Percentiles rank a stretch among this genome's conserved stretches.
These are phyloP conservation scores for Sinocyclocheilus anophthalmus DNA, from an alignment of 2,113 vertebrate species.

Conservation along the genomic window DNA sequence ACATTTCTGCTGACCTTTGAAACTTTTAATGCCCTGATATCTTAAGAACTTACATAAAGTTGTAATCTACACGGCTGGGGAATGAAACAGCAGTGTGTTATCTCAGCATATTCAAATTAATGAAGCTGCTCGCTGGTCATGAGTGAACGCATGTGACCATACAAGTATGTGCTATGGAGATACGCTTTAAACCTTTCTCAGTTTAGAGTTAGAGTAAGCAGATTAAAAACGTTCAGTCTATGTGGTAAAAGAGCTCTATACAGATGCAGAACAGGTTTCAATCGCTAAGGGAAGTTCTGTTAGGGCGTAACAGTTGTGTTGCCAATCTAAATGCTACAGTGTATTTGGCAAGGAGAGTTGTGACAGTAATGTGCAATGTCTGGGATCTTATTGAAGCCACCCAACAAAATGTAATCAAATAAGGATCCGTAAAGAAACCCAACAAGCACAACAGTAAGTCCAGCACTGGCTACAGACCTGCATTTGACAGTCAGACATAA, in stretches of 20 bases:
- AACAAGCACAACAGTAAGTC: conserved; percentile 23
- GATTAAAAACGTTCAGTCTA: background rate
- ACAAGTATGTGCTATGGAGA: background rate
- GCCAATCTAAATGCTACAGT: background rate
- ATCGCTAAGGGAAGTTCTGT: background rate
- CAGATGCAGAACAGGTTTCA: background rate
- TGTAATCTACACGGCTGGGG: background rate
- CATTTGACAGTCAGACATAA: background rate
- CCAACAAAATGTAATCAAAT: conserved; percentile 49
- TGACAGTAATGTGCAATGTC: background rate
- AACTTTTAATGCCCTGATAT: background rate
- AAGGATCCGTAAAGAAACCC: conserved; percentile 24
- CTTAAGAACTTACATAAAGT: background rate
- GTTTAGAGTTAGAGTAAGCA: background rate
- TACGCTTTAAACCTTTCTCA: background rate
- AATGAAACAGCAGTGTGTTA: background rate
- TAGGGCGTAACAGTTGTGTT: background rate
- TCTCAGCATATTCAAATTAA: conserved; percentile 4
- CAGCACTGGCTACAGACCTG: too few species aligned
- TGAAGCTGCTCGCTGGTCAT: background rate
- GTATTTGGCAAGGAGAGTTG: background rate
- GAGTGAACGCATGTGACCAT: background rate
- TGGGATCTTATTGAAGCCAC: conserved; percentile 31
- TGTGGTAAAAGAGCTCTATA: background rate
- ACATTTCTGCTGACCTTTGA: conserved; percentile 27